phyloP scores from a whole-genome alignment of 2,888 invertebrate genomes.

The Orgyia antiqua region DNA sequence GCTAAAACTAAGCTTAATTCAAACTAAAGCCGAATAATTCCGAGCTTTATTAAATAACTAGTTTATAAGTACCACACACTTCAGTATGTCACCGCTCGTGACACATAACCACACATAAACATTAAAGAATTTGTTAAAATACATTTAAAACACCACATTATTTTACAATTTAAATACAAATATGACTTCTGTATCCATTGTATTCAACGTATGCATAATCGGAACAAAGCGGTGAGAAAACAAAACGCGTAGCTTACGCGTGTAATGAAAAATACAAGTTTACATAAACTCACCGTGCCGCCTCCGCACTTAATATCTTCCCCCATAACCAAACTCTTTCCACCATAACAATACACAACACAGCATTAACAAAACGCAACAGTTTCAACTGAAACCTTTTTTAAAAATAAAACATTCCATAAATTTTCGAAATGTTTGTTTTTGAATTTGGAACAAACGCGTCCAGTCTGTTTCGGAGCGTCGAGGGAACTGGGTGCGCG shows the following conservation, averaged over 20 bases:
- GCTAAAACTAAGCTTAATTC: too few species aligned
- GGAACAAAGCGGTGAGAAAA: too few species aligned
- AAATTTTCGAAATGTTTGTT: slow-evolving; percentile 36
- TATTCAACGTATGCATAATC: too few species aligned
- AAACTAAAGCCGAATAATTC: too few species aligned
- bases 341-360: slow-evolving; percentile 37
- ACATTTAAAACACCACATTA: too few species aligned
- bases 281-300: slow-evolving; percentile 49
- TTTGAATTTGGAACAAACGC: slow-evolving; percentile 34
- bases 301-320: slow-evolving; percentile 54
- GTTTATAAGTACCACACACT: too few species aligned
- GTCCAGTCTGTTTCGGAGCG: slow-evolving; percentile 40
- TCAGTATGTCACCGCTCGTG: too few species aligned
- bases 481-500: slow-evolving; percentile 65
- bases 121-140: too few species aligned
- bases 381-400: slow-evolving; percentile 7
- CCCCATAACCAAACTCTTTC: slow-evolving; percentile 41
- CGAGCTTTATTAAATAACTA: too few species aligned
- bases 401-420: slow-evolving; percentile 8
- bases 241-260: slow-evolving; percentile 3
- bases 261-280: slow-evolving; percentile 18
- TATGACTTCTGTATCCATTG: too few species aligned
- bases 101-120: too few species aligned
- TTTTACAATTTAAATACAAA: too few species aligned
- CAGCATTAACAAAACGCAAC: slow-evolving; percentile 16